Conservation (phyloP, 2,113 vertebrate genomes). For the Hemibagrus wyckioides region DNA sequence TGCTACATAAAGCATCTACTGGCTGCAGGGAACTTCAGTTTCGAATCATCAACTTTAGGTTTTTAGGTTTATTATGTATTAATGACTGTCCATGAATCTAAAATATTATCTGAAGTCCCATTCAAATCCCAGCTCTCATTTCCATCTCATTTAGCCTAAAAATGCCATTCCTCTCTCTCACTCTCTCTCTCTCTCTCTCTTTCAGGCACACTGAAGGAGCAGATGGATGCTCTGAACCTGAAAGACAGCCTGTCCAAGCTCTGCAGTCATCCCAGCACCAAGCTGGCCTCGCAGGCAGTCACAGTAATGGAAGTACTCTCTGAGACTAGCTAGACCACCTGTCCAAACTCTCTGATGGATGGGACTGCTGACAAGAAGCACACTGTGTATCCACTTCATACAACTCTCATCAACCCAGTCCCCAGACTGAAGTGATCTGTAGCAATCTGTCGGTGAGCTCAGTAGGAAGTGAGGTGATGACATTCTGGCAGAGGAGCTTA, state of each 20-base stretch:
- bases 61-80: neutral
- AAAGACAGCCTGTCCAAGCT: conserved; percentile 77
- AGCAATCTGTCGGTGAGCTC: conserved; percentile 1
- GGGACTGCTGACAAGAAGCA: conserved; percentile 15
- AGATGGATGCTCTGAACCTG: conserved; percentile 77
- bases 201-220: conserved; percentile 73
- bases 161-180: conserved; percentile 4
- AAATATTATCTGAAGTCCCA: neutral
- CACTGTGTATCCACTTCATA: conserved; percentile 11
- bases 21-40: neutral
- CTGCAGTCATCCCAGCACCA: conserved; percentile 72
- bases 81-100: neutral
- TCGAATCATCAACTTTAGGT: neutral
- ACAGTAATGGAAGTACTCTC: conserved; percentile 69
- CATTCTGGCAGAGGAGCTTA: conserved; percentile 25
- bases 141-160: neutral
- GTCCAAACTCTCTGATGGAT: neutral
- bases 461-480: conserved; percentile 3
- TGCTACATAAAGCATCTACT: neutral
- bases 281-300: conserved; percentile 75
- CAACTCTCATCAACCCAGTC: conserved; percentile 21
- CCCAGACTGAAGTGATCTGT: conserved; percentile 43
- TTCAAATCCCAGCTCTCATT: conserved; percentile 17
- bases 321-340: conserved; percentile 61
- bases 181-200: conserved; percentile 45